Base-by-base conservation (phyloP, 2,797 vertebrate genomes). In the Zenarchopterus dispar region DNA sequence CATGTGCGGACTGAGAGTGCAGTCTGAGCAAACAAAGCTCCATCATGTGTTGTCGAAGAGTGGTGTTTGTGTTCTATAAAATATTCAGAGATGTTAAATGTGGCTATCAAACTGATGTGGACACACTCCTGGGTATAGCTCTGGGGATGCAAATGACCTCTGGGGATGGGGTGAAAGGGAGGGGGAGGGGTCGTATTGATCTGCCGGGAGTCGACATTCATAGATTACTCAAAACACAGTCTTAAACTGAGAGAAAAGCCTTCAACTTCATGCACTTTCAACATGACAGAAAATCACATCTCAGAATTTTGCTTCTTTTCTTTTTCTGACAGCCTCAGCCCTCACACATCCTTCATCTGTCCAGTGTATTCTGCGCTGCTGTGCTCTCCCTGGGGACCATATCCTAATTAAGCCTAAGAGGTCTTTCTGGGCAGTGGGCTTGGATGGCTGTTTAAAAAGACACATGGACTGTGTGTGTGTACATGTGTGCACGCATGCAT, bases 381-480 rank as follows among this genome's bases (percentile, higher is more conserved):
- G 72, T 73, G 65, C 23, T 47, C 67, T 84, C 91, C 82, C 77
- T 21, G 41, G 86, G 84, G 90, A 89, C 75, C 49, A 72, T 69
- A 71, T 82, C 84, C 89, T 92, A 92, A 94, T 93, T 92, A 93
- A 91, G 81, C 80, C 73, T 73, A 91, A 90, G 83, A 88, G 88
- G 84, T 90, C 83, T 78, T 73, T 76, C 73, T 60, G 65, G 74
- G 74, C 74, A 75, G 58, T 7, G 33, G 70, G 71, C 72, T 33
- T 31, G 45, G 61, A 70, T 62, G 77, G 75, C 75, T 79, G 78
- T 86, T 88, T 86, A 81, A 81, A 84, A 82, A 80, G 75, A 82
- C 73, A 87, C 84, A 77, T 65, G 61, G 61, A 49, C 47, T 64
- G 39, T 33, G 42, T 57, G 62, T 66, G 59, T 41, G 61, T 66